A percentile compares a stretch with the other conserved stretches of the same genome.
Conservation (phyloP, 2,113 vertebrate genomes). For the Passer montanus region DNA sequence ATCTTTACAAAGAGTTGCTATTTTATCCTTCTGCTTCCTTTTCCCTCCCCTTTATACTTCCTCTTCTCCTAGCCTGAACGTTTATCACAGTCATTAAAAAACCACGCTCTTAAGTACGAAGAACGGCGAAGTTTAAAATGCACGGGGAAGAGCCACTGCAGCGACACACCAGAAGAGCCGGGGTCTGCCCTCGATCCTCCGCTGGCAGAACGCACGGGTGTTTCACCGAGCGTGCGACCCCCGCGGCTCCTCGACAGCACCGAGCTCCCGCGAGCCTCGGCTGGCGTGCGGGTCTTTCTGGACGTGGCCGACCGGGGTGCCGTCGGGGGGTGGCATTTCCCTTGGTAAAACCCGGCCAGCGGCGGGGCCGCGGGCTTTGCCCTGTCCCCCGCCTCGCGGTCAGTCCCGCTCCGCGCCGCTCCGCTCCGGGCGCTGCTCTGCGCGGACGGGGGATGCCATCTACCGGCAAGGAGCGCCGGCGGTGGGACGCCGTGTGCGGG, state of each 20-base stretch:
- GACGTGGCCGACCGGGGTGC: not conserved
- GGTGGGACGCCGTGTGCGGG: not conserved
- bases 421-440: not conserved
- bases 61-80: not conserved
- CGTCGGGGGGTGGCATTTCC: not conserved
- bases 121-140: not conserved
- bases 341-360: rapidly evolving
- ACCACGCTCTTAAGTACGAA: not conserved
- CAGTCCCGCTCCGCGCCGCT: not conserved
- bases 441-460: slow-evolving; percentile 21
- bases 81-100: not conserved
- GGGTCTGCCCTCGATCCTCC: not conserved
- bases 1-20: not conserved
- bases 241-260: not conserved
- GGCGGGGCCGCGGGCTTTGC: not conserved
- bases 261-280: no score
- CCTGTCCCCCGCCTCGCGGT: not conserved
- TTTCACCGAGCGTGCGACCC: not conserved
- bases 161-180: not conserved
- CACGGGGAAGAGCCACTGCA: not conserved
- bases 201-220: not conserved
- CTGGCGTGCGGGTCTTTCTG: not conserved
- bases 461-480: not conserved
- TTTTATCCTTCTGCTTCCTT: not conserved
- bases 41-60: rapidly evolving